Percentiles rank a stretch among this genome's conserved stretches.
Conservation (phyloP, 2,888 invertebrate species). For the Drosophila ustulata region DNA sequence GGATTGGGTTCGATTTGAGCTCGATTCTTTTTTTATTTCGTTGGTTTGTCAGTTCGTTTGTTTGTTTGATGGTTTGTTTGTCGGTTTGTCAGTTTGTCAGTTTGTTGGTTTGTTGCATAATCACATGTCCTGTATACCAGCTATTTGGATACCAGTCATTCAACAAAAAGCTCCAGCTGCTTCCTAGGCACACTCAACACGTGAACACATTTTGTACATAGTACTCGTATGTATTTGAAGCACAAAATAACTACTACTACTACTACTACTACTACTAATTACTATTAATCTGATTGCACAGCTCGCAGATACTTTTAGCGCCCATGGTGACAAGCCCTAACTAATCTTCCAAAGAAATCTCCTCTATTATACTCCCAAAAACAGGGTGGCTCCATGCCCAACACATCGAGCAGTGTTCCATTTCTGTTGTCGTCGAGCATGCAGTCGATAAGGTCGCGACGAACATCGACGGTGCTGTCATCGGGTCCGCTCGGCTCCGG, state of each 20-base stretch:
- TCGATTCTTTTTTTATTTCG: conserved; percentile 40
- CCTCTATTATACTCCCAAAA: conserved; percentile 86
- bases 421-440: conserved; percentile 93
- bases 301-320: conserved; percentile 17
- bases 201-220: conserved; percentile 54
- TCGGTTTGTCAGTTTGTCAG: conserved; percentile 48
- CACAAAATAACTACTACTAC: conserved; percentile 3
- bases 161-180: conserved; percentile 20
- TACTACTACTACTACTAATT: not conserved
- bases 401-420: conserved; percentile 95
- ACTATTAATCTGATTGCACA: conserved; percentile 15
- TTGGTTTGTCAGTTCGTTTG: conserved; percentile 42
- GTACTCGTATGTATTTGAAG: conserved; percentile 18
- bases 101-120: conserved; percentile 50
- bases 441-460: conserved; percentile 91
- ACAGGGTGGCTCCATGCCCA: conserved; percentile 95
- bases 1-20: conserved; percentile 35
- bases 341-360: conserved; percentile 86
- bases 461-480: conserved; percentile 90
- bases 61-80: conserved; percentile 49
- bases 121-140: conserved; percentile 49
- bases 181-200: conserved; percentile 34
- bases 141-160: conserved; percentile 34
- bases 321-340: conserved; percentile 46
- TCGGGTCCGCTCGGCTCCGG: conserved; percentile 88